These are phyloP conservation scores for Ormyrus nitidulus DNA, from an alignment of 2,888 invertebrate genomes.

Conservation along the genomic window DNA sequence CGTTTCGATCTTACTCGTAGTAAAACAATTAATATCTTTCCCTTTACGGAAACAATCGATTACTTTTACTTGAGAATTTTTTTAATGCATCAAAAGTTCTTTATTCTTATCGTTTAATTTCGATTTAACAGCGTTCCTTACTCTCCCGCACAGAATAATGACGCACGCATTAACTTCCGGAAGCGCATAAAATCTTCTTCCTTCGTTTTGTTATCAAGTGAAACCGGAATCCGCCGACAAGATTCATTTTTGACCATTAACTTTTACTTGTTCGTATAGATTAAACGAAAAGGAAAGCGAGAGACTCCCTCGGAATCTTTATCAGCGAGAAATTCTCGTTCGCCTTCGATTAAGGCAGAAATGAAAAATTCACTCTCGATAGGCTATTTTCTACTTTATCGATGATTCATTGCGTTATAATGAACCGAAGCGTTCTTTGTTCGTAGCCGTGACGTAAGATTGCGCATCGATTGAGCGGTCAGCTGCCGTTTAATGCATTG, in stretches of 20 bases:
- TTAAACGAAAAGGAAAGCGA: conserved; percentile 26
- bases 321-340: conserved; percentile 4
- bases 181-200: not conserved
- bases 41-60: too few species aligned
- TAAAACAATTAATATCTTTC: too few species aligned
- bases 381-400: not conserved
- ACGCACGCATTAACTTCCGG: too few species aligned
- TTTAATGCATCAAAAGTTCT: too few species aligned
- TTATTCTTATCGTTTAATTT: too few species aligned
- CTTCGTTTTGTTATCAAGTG: not conserved
- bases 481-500: conserved; percentile 10
- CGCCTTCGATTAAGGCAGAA: not conserved
- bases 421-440: conserved; percentile 3
- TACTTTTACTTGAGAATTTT: too few species aligned
- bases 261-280: not conserved
- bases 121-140: too few species aligned
- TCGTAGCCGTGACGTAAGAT: conserved; percentile 6
- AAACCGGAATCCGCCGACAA: conserved; percentile 18
- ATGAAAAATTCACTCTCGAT: not conserved
- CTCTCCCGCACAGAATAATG: too few species aligned
- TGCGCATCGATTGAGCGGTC: conserved; percentile 2
- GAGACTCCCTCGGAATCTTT: conserved; percentile 4
- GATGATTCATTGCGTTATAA: conserved; percentile 17
- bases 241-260: conserved; percentile 9
- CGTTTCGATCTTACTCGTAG: too few species aligned